Percentiles rank a stretch among this genome's conserved stretches.
phyloP scores from a whole-genome alignment of 2,797 vertebrate genomes.

The Microcaecilia unicolor region DNA sequence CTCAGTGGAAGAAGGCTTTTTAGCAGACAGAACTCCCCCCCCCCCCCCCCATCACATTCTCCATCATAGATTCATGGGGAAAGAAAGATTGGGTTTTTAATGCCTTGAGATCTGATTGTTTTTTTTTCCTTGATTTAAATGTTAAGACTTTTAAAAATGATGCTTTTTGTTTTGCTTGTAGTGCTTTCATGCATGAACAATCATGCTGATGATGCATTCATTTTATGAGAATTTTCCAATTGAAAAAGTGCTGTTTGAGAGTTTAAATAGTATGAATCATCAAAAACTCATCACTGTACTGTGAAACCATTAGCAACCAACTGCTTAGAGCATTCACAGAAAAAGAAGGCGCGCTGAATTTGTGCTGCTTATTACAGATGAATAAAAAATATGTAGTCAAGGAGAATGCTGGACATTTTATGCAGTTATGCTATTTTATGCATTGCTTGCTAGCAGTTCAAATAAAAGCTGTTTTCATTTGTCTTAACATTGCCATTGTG shows the following conservation, averaged over 20 bases:
- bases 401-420: conserved; percentile 27
- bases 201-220: conserved; percentile 64
- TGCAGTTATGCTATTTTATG: conserved; percentile 2
- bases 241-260: conserved; percentile 58
- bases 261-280: conserved; percentile 65
- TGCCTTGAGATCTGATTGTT: too few relatives aligned
- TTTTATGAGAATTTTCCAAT: conserved; percentile 64
- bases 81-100: too few relatives aligned
- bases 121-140: conserved; percentile 67
- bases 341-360: conserved; percentile 42
- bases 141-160: conserved; percentile 65
- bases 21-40: conserved; percentile 35
- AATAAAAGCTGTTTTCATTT: conserved; percentile 9
- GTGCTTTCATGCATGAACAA: conserved; percentile 67
- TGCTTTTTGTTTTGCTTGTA: conserved; percentile 65
- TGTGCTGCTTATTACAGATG: conserved; percentile 50
- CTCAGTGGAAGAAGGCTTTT: conserved; percentile 28
- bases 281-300: conserved; percentile 57
- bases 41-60: too few relatives aligned
- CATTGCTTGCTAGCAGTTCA: conserved; percentile 1
- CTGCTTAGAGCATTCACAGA: conserved; percentile 46
- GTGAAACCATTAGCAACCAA: conserved; percentile 39
- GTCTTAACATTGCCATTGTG: too few relatives aligned
- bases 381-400: conserved; percentile 47
- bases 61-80: conserved; percentile 36